Evolutionary conservation across 2,113 vertebrate species (phyloP).

Genomic region (Lontra canadensis): DNA sequence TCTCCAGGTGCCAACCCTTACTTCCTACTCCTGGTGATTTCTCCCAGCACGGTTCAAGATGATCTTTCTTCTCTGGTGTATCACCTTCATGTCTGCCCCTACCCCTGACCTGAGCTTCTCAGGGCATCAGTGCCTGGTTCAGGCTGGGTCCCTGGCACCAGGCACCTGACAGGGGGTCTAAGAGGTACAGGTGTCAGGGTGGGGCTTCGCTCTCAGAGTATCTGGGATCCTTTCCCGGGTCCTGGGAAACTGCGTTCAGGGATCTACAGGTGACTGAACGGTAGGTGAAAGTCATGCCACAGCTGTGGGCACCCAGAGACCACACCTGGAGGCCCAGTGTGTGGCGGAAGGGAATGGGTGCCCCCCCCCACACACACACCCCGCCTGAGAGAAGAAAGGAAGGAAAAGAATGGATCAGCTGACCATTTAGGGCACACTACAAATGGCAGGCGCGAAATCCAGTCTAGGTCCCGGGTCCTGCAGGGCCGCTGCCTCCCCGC

Average conservation of each 20-base stretch:
- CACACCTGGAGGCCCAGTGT: not conserved
- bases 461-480: not conserved
- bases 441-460: not conserved
- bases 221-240: not conserved
- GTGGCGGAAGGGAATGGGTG: not conserved
- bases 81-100: not conserved
- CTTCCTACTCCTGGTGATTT: not conserved
- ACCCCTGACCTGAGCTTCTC: not conserved
- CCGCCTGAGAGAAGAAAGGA: not conserved
- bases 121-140: not conserved
- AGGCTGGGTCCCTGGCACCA: not conserved
- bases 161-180: not conserved
- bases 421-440: not conserved
- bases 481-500: not conserved
- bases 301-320: not conserved
- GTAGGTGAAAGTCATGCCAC: not conserved
- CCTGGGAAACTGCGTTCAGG: not conserved
- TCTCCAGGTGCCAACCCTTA: not conserved
- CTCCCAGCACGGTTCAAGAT: not conserved
- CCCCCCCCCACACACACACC: rapidly evolving
- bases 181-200: not conserved
- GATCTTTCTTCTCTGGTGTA: not conserved
- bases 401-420: not conserved
- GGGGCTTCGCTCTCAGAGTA: not conserved
- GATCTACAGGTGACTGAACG: not conserved